Evolutionary conservation across 2,888 invertebrate species (phyloP), one percentile per base, ranked within the genome.

Genomic region (Schizaphis graminum): DNA sequence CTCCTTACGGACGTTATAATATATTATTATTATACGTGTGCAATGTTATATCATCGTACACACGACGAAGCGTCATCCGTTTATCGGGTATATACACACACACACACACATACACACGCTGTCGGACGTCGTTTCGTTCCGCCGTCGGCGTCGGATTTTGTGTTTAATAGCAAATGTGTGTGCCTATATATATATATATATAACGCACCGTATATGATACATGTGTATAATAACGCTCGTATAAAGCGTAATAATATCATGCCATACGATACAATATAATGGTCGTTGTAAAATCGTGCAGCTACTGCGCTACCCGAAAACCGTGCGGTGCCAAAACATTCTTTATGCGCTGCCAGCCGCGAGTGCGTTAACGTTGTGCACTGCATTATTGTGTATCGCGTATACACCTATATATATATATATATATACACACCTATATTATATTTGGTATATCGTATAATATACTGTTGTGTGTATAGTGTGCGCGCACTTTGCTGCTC

Each of bases 271-370:
- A 44, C 10, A 61, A n/a, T 41, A 77, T 41, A 77, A 77, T 24
- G 77, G 2, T 4, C 44, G 86, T 86, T 28, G 86, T 86, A 44
- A 77, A 77, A 47, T 47, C 86, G 53, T 53, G 24, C 53, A 21
- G 91, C 91, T 91, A 86, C 91, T 56, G 85, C 28, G 91, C 41
- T 91, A 91, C 84, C 89, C 89, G 28, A 47, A 77, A 56, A 86
- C 85, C 67, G 91, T 28, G 53, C 86, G 44, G n/a, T 57, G n/a
- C 86, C 91, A 86, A 86, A 86, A 86, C 91, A 57, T 91, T 91
- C 91, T 86, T 86, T 11, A 44, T 89, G 61, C 13, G 16, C 53
- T 21, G 47, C 28, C 44, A 21, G 53, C 53, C 21, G 53, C 16
- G 53, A 21, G 53, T 5, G 41, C 41, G 85, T 26, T 4, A 3